Percentiles rank a stretch among this genome's conserved stretches.
phyloP scores from a whole-genome alignment of 2,797 vertebrate species.

The Macrochelys suwanniensis region DNA sequence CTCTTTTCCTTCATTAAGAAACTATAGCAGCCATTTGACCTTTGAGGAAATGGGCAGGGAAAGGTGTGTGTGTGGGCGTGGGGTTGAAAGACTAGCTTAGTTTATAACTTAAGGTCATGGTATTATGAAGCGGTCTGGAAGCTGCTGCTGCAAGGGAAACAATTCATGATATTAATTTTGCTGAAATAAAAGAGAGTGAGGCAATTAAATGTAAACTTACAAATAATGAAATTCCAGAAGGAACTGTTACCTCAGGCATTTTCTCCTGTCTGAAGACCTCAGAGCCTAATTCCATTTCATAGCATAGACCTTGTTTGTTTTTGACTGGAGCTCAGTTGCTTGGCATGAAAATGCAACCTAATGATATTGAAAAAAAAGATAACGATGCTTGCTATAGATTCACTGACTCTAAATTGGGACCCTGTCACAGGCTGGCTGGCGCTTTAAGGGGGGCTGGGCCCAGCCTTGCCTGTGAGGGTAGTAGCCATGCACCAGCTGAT shows the following conservation, averaged over 20 bases:
- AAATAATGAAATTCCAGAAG: not conserved
- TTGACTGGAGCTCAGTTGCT: not conserved
- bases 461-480: not conserved
- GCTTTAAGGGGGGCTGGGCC: not conserved
- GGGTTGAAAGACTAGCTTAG: not conserved
- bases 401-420: not conserved
- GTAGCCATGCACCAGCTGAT: not conserved
- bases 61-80: not conserved
- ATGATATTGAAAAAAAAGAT: not conserved
- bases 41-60: slow-evolving; percentile 2
- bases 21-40: not conserved
- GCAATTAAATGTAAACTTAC: not conserved
- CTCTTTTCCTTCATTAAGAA: slow-evolving; percentile 23
- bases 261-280: not conserved
- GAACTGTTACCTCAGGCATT: not conserved
- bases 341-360: not conserved
- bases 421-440: not conserved
- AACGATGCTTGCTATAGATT: not conserved
- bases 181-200: slow-evolving; percentile 24
- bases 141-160: not conserved
- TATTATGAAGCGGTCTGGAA: not conserved
- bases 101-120: not conserved
- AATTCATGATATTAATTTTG: not conserved
- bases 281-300: not conserved
- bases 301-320: not conserved